Evolutionary conservation across 37 sponge, comb jelly and placozoan genomes (phyloP).

Genomic region (Diacarnus erythraeanus): DNA sequence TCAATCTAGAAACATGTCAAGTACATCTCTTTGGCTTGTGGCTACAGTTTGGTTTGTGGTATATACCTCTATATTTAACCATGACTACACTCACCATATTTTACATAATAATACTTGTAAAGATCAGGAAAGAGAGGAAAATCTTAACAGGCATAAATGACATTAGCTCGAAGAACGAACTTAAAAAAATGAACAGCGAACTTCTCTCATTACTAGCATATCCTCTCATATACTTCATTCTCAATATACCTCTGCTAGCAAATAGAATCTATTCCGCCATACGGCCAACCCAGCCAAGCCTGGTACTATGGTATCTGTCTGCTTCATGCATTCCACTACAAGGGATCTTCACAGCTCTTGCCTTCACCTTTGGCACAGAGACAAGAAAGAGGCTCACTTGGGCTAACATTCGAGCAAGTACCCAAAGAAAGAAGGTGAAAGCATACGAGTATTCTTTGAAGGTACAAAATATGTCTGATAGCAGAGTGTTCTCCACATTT

Average conservation of each 20-base stretch:
- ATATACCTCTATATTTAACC: constrained; percentile 45
- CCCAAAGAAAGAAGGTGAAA: not conserved
- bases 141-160: constrained; percentile 1
- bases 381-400: not conserved
- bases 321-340: constrained; percentile 6
- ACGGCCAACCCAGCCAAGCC: not conserved
- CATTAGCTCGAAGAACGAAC: not conserved
- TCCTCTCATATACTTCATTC: constrained; percentile 39
- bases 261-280: constrained; percentile 34
- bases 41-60: constrained; percentile 39
- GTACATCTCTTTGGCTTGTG: constrained; percentile 11
- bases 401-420: not conserved
- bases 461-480: not conserved
- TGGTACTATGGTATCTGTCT: constrained; percentile 29
- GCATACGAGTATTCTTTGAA: not conserved
- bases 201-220: constrained; percentile 22
- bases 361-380: constrained; percentile 27
- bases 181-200: constrained; percentile 2
- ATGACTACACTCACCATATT: constrained; percentile 13
- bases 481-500: too few relatives aligned
- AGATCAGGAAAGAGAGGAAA: not conserved
- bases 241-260: constrained; percentile 35
- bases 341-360: constrained; percentile 38
- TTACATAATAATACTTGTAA: constrained; percentile 19
- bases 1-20: not conserved